Percentiles rank a stretch among this genome's conserved stretches.
These are phyloP conservation scores for Macquaria ambigua DNA, from an alignment of 2,113 vertebrate species.

Conservation along the genomic window DNA sequence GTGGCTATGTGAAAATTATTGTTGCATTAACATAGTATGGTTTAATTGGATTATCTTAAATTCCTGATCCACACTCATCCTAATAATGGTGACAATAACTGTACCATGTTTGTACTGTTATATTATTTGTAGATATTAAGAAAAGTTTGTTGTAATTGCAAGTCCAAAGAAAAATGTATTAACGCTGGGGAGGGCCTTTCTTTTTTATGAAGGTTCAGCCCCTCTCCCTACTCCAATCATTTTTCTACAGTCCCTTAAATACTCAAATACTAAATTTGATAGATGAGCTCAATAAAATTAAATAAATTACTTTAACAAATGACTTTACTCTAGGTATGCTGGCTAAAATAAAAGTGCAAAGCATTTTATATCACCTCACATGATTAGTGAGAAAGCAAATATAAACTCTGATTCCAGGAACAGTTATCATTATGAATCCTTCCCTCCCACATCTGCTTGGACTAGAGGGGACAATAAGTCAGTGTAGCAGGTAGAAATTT, in stretches of 20 bases:
- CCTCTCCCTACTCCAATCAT: background rate
- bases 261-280: constrained; percentile 34
- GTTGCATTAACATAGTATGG: background rate
- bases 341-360: constrained; percentile 50
- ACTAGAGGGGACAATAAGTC: constrained; percentile 65
- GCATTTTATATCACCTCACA: constrained; percentile 55
- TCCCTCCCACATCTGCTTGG: constrained; percentile 64
- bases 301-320: constrained; percentile 50
- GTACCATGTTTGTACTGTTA: background rate
- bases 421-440: constrained; percentile 58
- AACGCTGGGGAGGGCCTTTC: background rate
- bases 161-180: background rate
- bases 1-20: background rate
- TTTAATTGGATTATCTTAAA: background rate
- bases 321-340: constrained; percentile 14
- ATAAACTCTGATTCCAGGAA: constrained; percentile 69
- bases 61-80: background rate
- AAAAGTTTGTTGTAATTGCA: background rate
- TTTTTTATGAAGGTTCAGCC: background rate
- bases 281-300: constrained; percentile 41
- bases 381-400: constrained; percentile 69
- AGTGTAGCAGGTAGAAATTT: constrained; percentile 55
- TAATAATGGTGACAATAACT: background rate
- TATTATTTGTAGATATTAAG: background rate
- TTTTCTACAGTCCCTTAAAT: background rate